Base-by-base conservation (phyloP, 2,797 vertebrate genomes). In the Halcyon leucocephala region DNA sequence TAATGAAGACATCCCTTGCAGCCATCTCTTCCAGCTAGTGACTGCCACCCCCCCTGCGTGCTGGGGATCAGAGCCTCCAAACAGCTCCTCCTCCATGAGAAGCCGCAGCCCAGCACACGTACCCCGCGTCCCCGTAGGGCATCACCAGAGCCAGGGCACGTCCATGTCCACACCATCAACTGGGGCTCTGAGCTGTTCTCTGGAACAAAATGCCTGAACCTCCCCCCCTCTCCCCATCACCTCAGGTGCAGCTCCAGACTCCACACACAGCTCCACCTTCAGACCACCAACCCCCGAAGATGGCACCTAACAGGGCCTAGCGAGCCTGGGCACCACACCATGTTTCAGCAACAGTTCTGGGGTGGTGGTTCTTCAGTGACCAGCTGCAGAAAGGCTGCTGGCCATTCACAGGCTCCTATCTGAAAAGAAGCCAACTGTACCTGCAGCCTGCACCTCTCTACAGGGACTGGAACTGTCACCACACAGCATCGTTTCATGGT, bases 41-140 rank as follows among this genome's bases (percentile, higher is more conserved):
- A 10, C 13, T 28, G 21, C 12, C 51, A 17, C 13, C 49, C 14
- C 49, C 26, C 49, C 51, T 11, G 17, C 8, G 18, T 12, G 17
- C 52, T 54, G 52, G 29, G 29, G 29, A 18, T 54, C 29, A 54
- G 18, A 54, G 51, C 28, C 51, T 31, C 51, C 28, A 6, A 29
- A n/a, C 52, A 54, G 29, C 52, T 54, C 29, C 52, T 54, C 28
- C 28, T 9, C 11, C 11, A 4, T 6, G 52, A 54, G 52, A 31
- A 31, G 52, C 52, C 11, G 11, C 5, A 39, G 21, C 4, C 41
- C 86, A 41, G 44, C 18, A 3, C 24, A 3, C 15, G 13, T 1
- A 5, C 4, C n/a, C 39, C 44, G 0, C 1, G 0, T 4, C 54
- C 49, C 15, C 14, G 0, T 16, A 12, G 21, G 0, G 9, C 55